Base-by-base conservation (phyloP, 2,113 vertebrate genomes). In the Platysternon megacephalum region DNA sequence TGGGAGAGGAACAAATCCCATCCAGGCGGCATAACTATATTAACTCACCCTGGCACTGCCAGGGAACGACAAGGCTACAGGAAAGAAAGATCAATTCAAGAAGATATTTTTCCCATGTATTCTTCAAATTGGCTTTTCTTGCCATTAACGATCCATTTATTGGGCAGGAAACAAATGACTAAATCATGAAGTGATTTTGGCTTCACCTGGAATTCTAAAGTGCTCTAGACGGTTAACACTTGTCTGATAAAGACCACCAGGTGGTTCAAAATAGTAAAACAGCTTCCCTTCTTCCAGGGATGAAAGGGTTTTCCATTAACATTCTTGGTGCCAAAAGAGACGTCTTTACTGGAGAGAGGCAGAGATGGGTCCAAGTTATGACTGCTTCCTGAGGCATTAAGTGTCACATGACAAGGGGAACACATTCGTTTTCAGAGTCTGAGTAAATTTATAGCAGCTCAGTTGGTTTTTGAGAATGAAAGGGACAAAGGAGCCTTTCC, bases 11-110 rank as follows among this genome's bases (percentile, higher is more conserved):
- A n/a, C n/a, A n/a, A 87, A n/a, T 85, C 91, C 80, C 93, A 76
- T 90, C 85, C 35, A 32, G 4, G 0, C 81, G 14, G 49, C 93
- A 84, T 92, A 72, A 78, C 5, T 3, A 82, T 22, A 90, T 51
- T 55, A 42, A 90, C 58, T 83, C 87, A n/a, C 5, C 11, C 39
- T 53, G 5, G 1, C 6, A 65, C 83, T 51, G 48, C 35, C 79
- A 93, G 91, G 78, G 94, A 94, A 94, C 17, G 51, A 84, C 85
- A 74, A 46, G 58, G 91, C 48, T 95, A 88, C 22, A 80, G 91
- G 88, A 89, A 65, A 94, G 42, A 84, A 53, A 81, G 86, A 91
- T 74, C 81, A 91, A 49, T 53, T 87, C 58, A 16, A 4, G 56
- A 87, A 16, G 21, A 22, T n/a, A 51, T 89, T 87, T 83, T 52